Evolutionary conservation across 2,797 vertebrate genomes (phyloP).

Genomic region (Fringilla coelebs): DNA sequence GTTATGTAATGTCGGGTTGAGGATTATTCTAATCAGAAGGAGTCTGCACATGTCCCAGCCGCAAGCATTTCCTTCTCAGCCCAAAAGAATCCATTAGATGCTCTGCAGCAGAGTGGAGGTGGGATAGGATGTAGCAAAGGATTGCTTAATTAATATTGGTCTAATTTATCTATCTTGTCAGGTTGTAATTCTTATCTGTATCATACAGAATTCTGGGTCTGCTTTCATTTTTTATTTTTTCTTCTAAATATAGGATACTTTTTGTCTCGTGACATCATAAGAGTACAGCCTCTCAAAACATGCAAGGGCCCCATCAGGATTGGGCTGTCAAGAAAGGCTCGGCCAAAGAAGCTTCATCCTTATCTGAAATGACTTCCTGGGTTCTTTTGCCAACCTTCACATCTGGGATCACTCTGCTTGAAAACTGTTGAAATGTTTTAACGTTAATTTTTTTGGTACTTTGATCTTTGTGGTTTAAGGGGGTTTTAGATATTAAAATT

Average conservation of each 20-base stretch:
- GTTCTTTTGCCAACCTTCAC: neutral
- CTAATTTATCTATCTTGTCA: neutral
- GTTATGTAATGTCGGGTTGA: neutral
- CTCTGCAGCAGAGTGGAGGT: neutral
- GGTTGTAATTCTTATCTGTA: neutral
- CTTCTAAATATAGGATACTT: conserved; percentile 68
- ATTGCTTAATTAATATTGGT: neutral
- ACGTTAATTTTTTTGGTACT: neutral
- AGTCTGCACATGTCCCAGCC: neutral
- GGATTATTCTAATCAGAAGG: neutral
- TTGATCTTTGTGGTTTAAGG: conserved; percentile 8
- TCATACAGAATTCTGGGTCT: neutral
- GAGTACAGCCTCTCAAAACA: conserved; percentile 86
- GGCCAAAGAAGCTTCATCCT: conserved; percentile 84
- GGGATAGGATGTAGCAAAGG: neutral
- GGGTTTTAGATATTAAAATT: conserved; percentile 14
- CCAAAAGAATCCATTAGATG: neutral
- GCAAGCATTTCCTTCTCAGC: neutral
- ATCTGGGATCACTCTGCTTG: neutral
- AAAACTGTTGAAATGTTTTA: conserved; percentile 26
- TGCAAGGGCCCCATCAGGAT: conserved; percentile 86
- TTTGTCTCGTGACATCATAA: conserved; percentile 70
- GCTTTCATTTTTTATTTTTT: neutral
- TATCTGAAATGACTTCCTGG: conserved; percentile 75
- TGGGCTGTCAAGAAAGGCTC: conserved; percentile 88